Percentiles rank a stretch among this genome's conserved stretches.
phyloP scores from a whole-genome alignment of 2,888 invertebrate genomes.

The Melieria crassipennis region DNA sequence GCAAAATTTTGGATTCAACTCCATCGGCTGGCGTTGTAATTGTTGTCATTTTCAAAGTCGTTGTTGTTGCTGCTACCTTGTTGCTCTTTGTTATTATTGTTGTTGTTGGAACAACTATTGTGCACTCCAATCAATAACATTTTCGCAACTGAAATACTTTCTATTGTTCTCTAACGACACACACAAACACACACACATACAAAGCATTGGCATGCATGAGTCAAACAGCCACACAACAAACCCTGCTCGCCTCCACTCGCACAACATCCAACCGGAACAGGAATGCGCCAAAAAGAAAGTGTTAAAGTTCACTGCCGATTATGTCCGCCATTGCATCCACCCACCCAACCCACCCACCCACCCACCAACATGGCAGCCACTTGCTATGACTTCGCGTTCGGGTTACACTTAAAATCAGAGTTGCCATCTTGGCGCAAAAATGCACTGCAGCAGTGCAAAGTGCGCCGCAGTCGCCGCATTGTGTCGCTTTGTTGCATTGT shows the following conservation, averaged over 20 bases:
- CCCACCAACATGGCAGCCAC: not conserved
- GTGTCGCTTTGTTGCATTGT: conserved; percentile 4
- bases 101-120: not conserved
- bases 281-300: conserved; percentile 44
- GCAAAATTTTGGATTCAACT: too few species aligned
- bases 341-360: conserved; percentile 3
- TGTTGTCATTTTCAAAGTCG: too few species aligned
- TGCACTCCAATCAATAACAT: conserved; percentile 10
- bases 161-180: conserved; percentile 7
- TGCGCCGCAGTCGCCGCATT: conserved; percentile 8
- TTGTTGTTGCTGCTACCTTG: not conserved
- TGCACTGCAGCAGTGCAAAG: not conserved
- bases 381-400: not conserved
- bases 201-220: not conserved
- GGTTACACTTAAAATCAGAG: conserved; percentile 3
- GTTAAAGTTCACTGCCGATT: conserved; percentile 49
- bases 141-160: conserved; percentile 10
- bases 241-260: too few species aligned
- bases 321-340: conserved; percentile 10
- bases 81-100: not conserved
- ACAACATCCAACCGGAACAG: not conserved
- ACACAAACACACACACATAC: not conserved
- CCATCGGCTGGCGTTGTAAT: too few species aligned
- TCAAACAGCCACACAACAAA: not conserved
- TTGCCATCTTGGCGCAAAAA: not conserved